Evolutionary conservation across 2,797 vertebrate genomes (phyloP).

Genomic region (Neoniphon sammara): DNA sequence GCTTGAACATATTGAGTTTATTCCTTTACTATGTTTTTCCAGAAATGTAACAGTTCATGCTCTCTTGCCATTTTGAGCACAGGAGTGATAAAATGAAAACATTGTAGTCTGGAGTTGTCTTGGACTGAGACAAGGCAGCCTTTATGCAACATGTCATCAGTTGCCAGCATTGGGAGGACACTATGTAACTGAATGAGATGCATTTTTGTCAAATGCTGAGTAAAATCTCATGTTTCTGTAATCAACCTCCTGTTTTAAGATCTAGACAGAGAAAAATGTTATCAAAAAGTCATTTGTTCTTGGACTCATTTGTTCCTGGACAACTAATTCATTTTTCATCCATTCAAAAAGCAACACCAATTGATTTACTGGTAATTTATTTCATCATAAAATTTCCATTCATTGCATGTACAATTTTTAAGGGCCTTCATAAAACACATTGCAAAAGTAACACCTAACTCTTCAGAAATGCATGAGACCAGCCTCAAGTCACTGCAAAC

Average conservation of each 20-base stretch:
- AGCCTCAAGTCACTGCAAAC: conserved; percentile 26
- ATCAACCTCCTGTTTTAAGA: neutral
- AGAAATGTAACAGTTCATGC: too few relatives aligned
- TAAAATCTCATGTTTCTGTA: neutral
- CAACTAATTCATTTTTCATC: neutral
- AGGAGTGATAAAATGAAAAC: too few relatives aligned
- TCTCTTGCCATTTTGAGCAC: too few relatives aligned
- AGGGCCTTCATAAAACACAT: conserved; percentile 28
- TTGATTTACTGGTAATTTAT: conserved; percentile 43
- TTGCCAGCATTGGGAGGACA: neutral
- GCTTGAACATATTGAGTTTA: too few relatives aligned
- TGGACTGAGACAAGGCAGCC: too few relatives aligned
- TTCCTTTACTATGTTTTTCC: too few relatives aligned
- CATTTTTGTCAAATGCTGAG: neutral
- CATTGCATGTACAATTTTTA: conserved; percentile 38
- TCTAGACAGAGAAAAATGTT: neutral
- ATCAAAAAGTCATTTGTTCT: neutral
- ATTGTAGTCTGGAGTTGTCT: too few relatives aligned
- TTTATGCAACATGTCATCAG: too few relatives aligned
- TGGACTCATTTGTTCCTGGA: too few relatives aligned
- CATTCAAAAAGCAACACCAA: conserved; percentile 29
- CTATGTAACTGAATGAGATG: neutral
- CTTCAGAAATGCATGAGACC: neutral
- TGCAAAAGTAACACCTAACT: conserved; percentile 24
- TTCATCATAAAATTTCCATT: conserved; percentile 24